Base-by-base conservation (phyloP, 2,888 invertebrate genomes). In the Ormyrus rosae region DNA sequence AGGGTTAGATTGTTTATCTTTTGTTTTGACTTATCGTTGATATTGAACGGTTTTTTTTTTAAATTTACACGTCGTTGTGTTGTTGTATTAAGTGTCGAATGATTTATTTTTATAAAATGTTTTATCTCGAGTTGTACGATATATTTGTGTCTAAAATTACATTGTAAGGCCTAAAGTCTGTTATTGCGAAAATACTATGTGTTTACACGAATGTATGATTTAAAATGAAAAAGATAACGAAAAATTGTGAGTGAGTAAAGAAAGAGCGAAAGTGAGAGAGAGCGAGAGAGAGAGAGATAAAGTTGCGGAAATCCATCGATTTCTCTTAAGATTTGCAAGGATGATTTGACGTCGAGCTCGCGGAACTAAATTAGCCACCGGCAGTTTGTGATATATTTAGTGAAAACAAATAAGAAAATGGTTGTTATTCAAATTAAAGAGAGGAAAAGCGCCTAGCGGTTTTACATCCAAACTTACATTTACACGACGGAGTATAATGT, bases 351-450 rank as follows among this genome's bases (percentile, higher is more conserved):
- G 84, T 82, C 83, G 84, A 85, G 83, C 78, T 82, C 70, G 76
- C 83, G 82, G 84, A 86, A 85, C 85, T 76, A 6, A 60, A 86
- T 84, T 82, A 85, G 82, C 87, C 87, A 86, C 87, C 88, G 88
- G 88, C 88, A 89, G 89, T 90, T 90, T 90, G 90, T 90, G 90
- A 90, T 90, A 90, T 90, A 90, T 89, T 89, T 89, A 90, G 89
- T 88, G 85, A 89, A 85, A 89, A 87, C 85, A 87, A 87, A 87
- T 87, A 85, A 86, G 84, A 86, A 87, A 85, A 86, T 88, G 87
- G 86, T 88, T 89, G 88, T 89, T 88, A 88, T 87, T 87, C 86
- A 85, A 87, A 86, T 87, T 86, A 86, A 85, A 83, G 85, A 86
- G 78, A 86, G 60, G 50, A 60, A 19, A 87, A 88, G 85, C 87